A percentile compares a stretch with the other conserved stretches of the same genome.
phyloP scores from a whole-genome alignment of 2,113 vertebrate species.

The Pleuronectes platessa region DNA sequence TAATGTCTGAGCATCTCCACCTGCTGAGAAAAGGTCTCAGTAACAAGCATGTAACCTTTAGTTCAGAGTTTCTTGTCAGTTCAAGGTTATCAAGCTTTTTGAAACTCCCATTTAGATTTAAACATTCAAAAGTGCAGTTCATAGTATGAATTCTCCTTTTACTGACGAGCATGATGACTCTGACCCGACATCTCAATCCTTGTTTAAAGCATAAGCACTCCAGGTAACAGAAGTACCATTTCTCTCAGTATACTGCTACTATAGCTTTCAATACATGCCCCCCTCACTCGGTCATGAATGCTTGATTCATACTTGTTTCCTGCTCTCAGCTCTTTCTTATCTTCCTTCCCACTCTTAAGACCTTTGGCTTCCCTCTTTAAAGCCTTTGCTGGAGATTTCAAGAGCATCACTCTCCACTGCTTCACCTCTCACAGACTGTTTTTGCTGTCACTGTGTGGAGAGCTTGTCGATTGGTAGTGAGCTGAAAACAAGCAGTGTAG shows the following conservation, averaged over 20 bases:
- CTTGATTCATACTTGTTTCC: background rate
- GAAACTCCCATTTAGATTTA: too few relatives aligned
- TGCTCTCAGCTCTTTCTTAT: constrained; percentile 3
- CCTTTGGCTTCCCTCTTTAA: background rate
- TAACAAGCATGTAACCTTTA: background rate
- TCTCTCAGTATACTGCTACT: background rate
- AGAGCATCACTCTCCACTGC: background rate
- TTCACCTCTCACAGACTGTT: background rate
- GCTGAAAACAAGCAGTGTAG: constrained; percentile 7
- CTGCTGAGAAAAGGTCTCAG: background rate
- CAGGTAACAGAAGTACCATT: background rate
- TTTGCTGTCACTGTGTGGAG: background rate
- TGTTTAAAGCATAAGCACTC: background rate
- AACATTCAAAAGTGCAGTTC: background rate
- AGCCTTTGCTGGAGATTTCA: constrained; percentile 12
- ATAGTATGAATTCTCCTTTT: background rate
- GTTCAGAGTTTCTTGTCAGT: background rate
- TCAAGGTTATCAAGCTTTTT: too few relatives aligned
- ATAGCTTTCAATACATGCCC: constrained; percentile 1
- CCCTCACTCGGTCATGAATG: constrained; percentile 2
- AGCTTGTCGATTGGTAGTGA: constrained; percentile 13
- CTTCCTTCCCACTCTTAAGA: constrained; percentile 7
- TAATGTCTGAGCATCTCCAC: background rate
- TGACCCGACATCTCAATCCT: background rate
- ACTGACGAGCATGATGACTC: background rate